phyloP scores from a whole-genome alignment of 2,797 vertebrate species.

The Mastacembelus armatus region DNA sequence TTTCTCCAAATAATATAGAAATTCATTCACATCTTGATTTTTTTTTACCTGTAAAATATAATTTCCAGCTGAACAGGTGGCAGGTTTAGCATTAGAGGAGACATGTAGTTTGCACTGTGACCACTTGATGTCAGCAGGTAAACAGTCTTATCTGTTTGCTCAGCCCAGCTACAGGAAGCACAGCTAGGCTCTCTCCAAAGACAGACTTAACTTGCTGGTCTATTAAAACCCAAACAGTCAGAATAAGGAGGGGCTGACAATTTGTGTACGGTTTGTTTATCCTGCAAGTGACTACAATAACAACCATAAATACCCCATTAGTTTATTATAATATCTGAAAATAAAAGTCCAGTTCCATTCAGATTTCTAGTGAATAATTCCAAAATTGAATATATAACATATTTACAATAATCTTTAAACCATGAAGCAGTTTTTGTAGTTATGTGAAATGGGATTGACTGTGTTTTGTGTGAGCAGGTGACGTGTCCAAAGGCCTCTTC shows the following conservation, averaged over 20 bases:
- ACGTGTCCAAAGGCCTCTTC: conserved; percentile 42
- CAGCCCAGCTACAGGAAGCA: conserved; percentile 25
- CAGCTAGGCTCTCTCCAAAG: background rate
- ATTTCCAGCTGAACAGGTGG: background rate
- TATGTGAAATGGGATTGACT: conserved; percentile 12
- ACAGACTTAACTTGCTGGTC: background rate
- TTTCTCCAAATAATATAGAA: background rate
- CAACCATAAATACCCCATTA: background rate
- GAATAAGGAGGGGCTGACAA: background rate
- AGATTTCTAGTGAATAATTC: background rate
- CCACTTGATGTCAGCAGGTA: conserved; percentile 79
- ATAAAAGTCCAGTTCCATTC: background rate
- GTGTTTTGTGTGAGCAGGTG: conserved; percentile 42
- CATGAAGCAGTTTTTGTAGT: background rate
- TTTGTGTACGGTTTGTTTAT: background rate
- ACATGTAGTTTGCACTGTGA: conserved; percentile 55
- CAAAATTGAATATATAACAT: background rate
- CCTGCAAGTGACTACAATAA: background rate
- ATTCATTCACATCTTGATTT: background rate
- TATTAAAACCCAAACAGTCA: background rate
- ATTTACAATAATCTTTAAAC: background rate
- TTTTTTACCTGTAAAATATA: background rate
- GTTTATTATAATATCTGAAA: background rate
- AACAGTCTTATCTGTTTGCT: conserved; percentile 41
- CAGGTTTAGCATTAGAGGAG: background rate